These are phyloP conservation scores for Lymantria dispar DNA, from an alignment of 2,888 invertebrate genomes.

Conservation along the genomic window DNA sequence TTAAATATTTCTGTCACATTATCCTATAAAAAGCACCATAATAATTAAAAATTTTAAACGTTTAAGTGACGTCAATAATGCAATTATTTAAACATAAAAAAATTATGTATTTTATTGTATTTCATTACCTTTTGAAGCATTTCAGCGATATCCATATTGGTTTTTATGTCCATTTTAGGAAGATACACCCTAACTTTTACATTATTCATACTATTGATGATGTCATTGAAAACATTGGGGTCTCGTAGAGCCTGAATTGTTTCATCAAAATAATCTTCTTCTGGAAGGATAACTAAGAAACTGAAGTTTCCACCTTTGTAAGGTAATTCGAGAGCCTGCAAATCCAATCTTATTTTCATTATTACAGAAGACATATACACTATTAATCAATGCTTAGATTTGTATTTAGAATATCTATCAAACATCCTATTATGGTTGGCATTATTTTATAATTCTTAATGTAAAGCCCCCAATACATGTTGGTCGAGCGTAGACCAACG, in stretches of 20 bases:
- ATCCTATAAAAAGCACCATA: conserved; percentile 28
- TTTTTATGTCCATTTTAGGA: conserved; percentile 34
- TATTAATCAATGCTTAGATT: not conserved
- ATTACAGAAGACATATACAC: not conserved
- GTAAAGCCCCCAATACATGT: no score
- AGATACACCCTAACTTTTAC: conserved; percentile 28
- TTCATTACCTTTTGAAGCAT: conserved; percentile 37
- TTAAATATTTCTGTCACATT: conserved; percentile 37
- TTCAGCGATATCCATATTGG: conserved; percentile 28
- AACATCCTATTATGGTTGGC: no score
- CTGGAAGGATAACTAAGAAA: conserved; percentile 37
- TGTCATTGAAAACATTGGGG: conserved; percentile 13
- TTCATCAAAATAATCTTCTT: not conserved
- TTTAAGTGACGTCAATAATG: no score
- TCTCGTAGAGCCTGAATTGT: conserved; percentile 20
- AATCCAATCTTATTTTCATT: conserved; percentile 1
- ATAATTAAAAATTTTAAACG: not conserved
- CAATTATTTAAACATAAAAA: not conserved
- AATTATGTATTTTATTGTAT: not conserved
- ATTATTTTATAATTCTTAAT: no score
- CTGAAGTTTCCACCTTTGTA: conserved; percentile 39
- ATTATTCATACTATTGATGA: conserved; percentile 8
- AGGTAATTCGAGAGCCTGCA: conserved; percentile 40
- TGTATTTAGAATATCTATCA: no score
- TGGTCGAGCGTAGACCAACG: no score